phyloP scores from a whole-genome alignment of 92 coral and sea anemone species.

The Hydrozoanthus gracilis region DNA sequence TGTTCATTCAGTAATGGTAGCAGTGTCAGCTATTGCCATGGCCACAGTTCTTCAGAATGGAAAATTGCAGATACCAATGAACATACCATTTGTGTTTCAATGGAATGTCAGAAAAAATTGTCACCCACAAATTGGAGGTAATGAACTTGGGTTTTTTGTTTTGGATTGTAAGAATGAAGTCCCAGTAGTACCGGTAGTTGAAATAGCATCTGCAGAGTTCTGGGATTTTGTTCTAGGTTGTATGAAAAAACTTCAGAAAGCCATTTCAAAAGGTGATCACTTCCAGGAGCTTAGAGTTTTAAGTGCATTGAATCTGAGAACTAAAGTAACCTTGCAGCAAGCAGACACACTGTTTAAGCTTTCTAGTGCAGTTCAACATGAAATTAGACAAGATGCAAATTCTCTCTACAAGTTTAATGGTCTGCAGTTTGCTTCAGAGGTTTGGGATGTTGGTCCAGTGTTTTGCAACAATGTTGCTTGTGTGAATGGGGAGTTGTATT shows the following conservation, averaged over 20 bases:
- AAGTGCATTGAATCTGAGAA: constrained; percentile 48
- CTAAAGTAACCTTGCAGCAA: constrained; percentile 62
- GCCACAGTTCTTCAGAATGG: constrained; percentile 74
- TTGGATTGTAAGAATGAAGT: constrained; percentile 62
- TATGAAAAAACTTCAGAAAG: constrained; percentile 51
- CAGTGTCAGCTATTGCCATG: constrained; percentile 74
- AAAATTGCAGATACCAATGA: constrained; percentile 50
- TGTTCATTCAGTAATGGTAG: constrained; percentile 74
- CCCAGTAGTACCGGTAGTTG: constrained; percentile 48
- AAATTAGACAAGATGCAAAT: constrained; percentile 26
- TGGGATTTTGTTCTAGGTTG: constrained; percentile 77
- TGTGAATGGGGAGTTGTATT: constrained; percentile 68
- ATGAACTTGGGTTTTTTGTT: constrained; percentile 66
- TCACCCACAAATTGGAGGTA: constrained; percentile 48
- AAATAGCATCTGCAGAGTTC: constrained; percentile 46
- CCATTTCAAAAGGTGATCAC: constrained; percentile 61
- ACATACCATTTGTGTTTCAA: constrained; percentile 62
- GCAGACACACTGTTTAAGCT: constrained; percentile 54
- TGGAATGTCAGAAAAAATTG: constrained; percentile 69
- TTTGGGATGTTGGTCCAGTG: constrained; percentile 78
- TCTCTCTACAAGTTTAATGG: constrained; percentile 57
- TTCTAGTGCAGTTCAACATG: constrained; percentile 66
- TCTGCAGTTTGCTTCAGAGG: constrained; percentile 69
- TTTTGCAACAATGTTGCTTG: constrained; percentile 71
- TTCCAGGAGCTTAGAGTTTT: constrained; percentile 56